Conservation (phyloP, 2,113 vertebrate species). For the Pipra filicauda region DNA sequence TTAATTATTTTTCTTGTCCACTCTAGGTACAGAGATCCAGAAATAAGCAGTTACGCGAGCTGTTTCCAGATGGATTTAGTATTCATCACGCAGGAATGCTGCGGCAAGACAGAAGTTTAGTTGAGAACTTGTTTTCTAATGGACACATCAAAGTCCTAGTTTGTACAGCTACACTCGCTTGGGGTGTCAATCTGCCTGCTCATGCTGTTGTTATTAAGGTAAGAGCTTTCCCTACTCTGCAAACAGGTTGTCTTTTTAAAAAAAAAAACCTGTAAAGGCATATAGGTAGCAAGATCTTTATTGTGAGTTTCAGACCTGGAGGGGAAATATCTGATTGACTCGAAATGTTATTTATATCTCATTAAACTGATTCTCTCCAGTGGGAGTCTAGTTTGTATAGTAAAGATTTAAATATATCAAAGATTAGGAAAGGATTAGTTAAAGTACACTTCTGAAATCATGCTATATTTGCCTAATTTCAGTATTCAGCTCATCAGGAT, state of each 20-base stretch:
- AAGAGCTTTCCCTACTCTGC: constrained; percentile 31
- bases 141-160: constrained; percentile 94
- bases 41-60: constrained; percentile 95
- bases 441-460: constrained; percentile 77
- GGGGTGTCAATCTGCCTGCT: constrained; percentile 99
- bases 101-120: constrained; percentile 89
- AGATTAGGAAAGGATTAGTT: constrained; percentile 79
- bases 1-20: neutral
- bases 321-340: constrained; percentile 55
- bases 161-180: constrained; percentile 94
- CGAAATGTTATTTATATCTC: constrained; percentile 65
- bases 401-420: constrained; percentile 75
- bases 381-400: constrained; percentile 69
- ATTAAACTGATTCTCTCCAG: constrained; percentile 67
- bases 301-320: neutral
- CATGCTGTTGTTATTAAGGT: constrained; percentile 99
- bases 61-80: constrained; percentile 96
- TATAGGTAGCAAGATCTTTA: constrained; percentile 27
- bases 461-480: constrained; percentile 79
- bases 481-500: constrained; percentile 74
- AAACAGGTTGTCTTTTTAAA: constrained; percentile 17
- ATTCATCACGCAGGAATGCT: constrained; percentile 98
- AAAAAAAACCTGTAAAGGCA: constrained; percentile 27
- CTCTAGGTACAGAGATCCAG: constrained; percentile 91
- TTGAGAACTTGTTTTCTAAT: constrained; percentile 93